Base-by-base conservation (phyloP, 64 coral and sea anemone genomes). In the Dendronephthya gigantea region DNA sequence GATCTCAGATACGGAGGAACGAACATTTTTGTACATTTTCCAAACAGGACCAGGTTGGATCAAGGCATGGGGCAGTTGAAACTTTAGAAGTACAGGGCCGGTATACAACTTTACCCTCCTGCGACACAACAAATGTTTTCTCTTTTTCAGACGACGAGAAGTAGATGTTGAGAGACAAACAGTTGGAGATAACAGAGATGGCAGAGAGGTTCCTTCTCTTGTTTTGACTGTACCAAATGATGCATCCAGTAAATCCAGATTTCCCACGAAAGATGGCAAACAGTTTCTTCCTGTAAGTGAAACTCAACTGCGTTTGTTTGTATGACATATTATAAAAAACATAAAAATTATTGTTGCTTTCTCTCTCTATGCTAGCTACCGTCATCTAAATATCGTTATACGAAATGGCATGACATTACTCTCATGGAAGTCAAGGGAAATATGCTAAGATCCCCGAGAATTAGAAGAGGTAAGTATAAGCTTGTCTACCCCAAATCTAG, bases 401-500 rank as follows among this genome's bases (percentile, higher is more conserved):
- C 91, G 75, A 97, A 90, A 91, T 97, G 94, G 94, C 94, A 97
- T 83, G 94, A 97, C 33, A 84, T 97, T 3, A 89, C 93, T 43
- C 88, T 91, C 48, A 89, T 97, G 87, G 94, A 97, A 89, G 83
- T 97, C 19, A 93, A 86, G 59, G 94, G 94, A 49, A 97, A 97
- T 58, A 97, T 97, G 94, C 75, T 97, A 22, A 82, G 90, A 83
- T 93, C 94, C 25, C 94, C 94, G 12, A 90, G 94, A 81, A 89
- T 97, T 5, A 88, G 94, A 70, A 91, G 84, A 89, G 92, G 94
- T 96, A 88, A 48, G 68, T 83, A 45, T 45, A 11, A 6, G 4
- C 50, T 2, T 28, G 48, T 1, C 28, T 22, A 17, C 33, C 17
- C n/a, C n/a, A n/a, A n/a, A 66, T 35, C 36, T 39, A 37, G n/a